Evolutionary conservation across 2,888 invertebrate genomes (phyloP), one percentile per base, ranked within the genome.

Genomic region (Lagria hirta): DNA sequence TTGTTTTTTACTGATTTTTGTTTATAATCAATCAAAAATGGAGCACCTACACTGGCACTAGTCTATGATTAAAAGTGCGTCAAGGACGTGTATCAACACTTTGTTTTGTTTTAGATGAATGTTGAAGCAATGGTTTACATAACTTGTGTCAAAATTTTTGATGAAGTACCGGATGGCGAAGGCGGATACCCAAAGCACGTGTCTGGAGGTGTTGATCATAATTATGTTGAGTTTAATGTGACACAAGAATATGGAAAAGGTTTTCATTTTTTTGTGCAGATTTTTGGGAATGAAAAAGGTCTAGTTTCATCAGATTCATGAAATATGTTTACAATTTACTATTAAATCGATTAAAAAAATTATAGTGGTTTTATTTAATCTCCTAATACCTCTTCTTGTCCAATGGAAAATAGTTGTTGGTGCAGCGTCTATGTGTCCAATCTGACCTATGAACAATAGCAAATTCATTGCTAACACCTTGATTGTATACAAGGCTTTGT

Each of bases 201-300:
- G 5, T 63, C 60, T 12, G 76, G 75, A 17, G 75, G 74, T 22
- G 68, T 71, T 8, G 73, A 71, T 2, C 46, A 65, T 16, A 69
- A 72, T 55, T 72, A 60, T 44, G 66, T 73, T 1, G 69, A 69
- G 44, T 68, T 77, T 27, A 67, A 65, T 17, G 68, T 76, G 1
- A 54, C 60, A 2, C 72, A 73, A 1, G 56, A 59, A 33, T 71
- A 72, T 50, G 73, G 74, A 10, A 69, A 71, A 52, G 74, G 75
- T 2, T 72, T 77, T 42, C 67, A 73, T 36, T 75, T 75, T 50
- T 69, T 68, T 32, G 66, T 76, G 1, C 70, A 72, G 55, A 65
- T 76, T 20, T 73, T 66, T 57, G 75, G 73, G 33, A 53, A 53
- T 36, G 48, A 48, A 30, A 10, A n/a, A 4, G 4, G 12, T n/a